phyloP scores from a whole-genome alignment of 2,113 vertebrate genomes.

The Caranx ignobilis region DNA sequence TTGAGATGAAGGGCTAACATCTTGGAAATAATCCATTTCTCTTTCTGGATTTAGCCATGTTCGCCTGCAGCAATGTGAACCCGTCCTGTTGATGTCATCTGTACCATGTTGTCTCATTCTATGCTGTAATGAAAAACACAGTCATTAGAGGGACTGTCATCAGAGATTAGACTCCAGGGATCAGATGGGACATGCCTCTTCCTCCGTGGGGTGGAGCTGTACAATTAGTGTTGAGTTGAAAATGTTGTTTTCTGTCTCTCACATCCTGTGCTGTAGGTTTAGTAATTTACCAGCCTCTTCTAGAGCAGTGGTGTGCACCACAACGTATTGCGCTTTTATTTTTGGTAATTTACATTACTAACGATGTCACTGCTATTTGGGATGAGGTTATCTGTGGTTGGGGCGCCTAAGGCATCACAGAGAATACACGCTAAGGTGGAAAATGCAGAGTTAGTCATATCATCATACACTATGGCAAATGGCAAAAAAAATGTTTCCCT shows the following conservation, averaged over 20 bases:
- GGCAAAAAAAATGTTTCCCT: too few species aligned
- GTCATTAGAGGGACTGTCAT: constrained; percentile 45
- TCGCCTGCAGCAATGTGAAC: constrained; percentile 6
- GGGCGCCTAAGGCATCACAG: too few species aligned
- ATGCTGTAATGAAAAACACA: constrained; percentile 31
- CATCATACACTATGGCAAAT: too few species aligned
- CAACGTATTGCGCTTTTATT: too few species aligned
- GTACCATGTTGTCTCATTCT: constrained; percentile 10
- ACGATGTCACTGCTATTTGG: too few species aligned
- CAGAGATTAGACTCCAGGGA: constrained; percentile 60
- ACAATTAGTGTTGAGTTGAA: constrained; percentile 44
- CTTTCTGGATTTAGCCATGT: constrained; percentile 20
- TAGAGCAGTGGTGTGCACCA: too few species aligned
- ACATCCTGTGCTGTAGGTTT: constrained; percentile 41
- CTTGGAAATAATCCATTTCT: constrained; percentile 32
- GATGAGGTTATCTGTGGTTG: too few species aligned
- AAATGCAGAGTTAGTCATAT: too few species aligned
- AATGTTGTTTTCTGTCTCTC: constrained; percentile 46
- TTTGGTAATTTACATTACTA: too few species aligned
- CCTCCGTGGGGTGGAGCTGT: constrained; percentile 36
- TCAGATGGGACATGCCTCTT: constrained; percentile 51
- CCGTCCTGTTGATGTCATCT: constrained; percentile 14
- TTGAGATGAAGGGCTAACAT: constrained; percentile 9
- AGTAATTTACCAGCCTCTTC: not conserved
- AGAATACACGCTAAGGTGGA: too few species aligned